Conservation (phyloP, 2,888 invertebrate species). For the Aphodius sticticus region DNA sequence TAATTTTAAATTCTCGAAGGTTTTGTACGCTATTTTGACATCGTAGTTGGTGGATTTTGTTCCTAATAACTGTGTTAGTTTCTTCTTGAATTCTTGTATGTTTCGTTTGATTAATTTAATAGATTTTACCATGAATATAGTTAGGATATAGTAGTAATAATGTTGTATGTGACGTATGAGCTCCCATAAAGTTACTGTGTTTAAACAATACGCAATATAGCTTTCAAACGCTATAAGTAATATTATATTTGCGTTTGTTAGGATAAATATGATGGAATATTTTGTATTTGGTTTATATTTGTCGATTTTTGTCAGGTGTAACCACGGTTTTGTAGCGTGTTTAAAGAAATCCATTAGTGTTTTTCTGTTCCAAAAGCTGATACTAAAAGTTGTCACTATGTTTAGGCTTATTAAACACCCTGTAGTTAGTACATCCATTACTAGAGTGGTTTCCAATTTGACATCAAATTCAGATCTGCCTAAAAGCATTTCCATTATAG, state of each 20-base stretch:
- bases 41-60: neutral
- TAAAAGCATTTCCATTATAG: neutral
- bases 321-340: neutral
- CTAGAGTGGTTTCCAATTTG: neutral
- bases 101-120: constrained; percentile 23
- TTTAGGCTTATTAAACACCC: neutral
- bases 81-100: neutral
- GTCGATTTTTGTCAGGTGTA: neutral
- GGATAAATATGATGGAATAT: constrained; percentile 13
- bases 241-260: constrained; percentile 10
- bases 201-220: constrained; percentile 5
- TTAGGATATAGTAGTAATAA: constrained; percentile 18
- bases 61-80: neutral
- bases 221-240: neutral
- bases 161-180: constrained; percentile 9
- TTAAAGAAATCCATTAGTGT: constrained; percentile 16
- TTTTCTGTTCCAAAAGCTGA: constrained; percentile 8
- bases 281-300: neutral
- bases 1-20: constrained; percentile 17
- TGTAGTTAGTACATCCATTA: constrained; percentile 16
- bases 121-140: constrained; percentile 5
- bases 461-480: neutral
- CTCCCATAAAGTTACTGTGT: neutral
- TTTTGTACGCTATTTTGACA: neutral
- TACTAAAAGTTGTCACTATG: constrained; percentile 14